These are phyloP conservation scores for mouse (Mus musculus) DNA, from an alignment of 2,113 vertebrate genomes.

Conservation along the genomic window DNA sequence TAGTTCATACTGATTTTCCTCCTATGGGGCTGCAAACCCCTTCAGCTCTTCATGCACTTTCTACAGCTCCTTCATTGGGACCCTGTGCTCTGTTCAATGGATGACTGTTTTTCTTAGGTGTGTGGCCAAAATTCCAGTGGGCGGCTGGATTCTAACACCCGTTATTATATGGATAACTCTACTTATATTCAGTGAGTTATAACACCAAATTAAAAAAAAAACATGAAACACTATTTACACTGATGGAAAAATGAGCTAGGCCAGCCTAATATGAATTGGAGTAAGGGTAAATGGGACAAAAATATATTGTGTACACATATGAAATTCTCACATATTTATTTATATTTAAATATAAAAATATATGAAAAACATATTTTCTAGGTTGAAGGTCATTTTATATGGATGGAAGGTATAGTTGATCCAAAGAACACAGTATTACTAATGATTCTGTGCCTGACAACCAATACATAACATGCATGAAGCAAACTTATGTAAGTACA, in stretches of 20 bases:
- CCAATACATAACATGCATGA: not conserved
- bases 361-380: not conserved
- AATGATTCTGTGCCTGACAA: not conserved
- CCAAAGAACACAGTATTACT: not conserved
- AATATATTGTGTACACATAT: not conserved
- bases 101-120: no score
- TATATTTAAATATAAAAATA: not conserved
- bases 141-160: no score
- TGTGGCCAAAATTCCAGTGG: not conserved
- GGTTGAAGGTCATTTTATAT: not conserved
- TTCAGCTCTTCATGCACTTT: no score
- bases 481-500: not conserved
- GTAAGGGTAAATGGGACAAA: not conserved
- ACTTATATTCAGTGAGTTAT: not conserved
- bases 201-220: not conserved
- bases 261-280: not conserved
- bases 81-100: no score
- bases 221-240: not conserved
- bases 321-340: no score
- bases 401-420: not conserved
- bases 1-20: no score
- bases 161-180: not conserved
- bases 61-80: no score
- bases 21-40: no score
- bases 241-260: not conserved